Conservation (phyloP, 2,797 vertebrate species). For the Smutsia gigantea region DNA sequence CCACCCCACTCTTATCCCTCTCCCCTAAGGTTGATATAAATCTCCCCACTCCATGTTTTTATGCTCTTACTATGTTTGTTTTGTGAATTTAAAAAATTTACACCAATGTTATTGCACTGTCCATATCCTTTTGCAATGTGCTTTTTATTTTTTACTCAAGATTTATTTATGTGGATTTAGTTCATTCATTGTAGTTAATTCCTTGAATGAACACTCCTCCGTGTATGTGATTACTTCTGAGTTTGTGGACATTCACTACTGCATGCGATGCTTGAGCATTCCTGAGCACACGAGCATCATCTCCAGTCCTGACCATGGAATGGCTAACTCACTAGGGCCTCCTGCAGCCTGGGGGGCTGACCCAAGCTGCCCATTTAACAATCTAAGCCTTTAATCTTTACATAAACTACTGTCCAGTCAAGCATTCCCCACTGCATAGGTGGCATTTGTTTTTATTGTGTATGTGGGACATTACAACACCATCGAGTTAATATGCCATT, state of each 20-base stretch:
- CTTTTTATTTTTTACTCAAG: not conserved
- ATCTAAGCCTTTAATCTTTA: not conserved
- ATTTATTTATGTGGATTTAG: not conserved
- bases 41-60: not conserved
- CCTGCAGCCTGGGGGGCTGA: not conserved
- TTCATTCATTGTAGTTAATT: not conserved
- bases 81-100: not conserved
- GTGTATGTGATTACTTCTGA: not conserved
- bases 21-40: not conserved
- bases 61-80: not conserved
- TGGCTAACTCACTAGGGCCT: not conserved
- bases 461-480: not conserved
- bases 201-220: not conserved
- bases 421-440: not conserved
- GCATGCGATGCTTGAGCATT: fast-evolving
- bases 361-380: not conserved
- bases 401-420: not conserved
- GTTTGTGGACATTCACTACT: not conserved
- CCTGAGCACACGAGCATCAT: not conserved
- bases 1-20: not conserved
- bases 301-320: not conserved
- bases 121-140: not conserved
- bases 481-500: not conserved
- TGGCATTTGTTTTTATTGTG: not conserved
- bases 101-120: not conserved